These are phyloP conservation scores for Rutpela maculata DNA, from an alignment of 2,888 invertebrate genomes.

Conservation along the genomic window DNA sequence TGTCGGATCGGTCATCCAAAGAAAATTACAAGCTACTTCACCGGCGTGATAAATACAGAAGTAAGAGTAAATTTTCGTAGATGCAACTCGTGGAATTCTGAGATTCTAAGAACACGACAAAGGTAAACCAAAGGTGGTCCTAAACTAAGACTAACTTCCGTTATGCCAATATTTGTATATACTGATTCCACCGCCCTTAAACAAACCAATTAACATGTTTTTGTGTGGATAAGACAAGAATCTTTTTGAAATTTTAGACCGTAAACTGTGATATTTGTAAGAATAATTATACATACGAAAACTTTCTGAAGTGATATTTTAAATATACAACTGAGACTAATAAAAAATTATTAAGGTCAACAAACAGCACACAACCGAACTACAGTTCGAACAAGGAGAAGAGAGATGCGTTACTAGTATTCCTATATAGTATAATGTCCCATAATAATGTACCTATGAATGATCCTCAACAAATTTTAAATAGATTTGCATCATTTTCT, in stretches of 20 bases:
- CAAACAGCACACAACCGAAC: too few relatives aligned
- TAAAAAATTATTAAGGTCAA: constrained; percentile 25
- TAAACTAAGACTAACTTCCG: constrained; percentile 43
- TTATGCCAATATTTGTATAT: constrained; percentile 59
- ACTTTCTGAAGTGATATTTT: constrained; percentile 23
- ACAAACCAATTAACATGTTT: constrained; percentile 53
- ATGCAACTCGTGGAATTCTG: constrained; percentile 27
- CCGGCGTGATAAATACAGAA: neutral
- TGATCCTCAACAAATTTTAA: too few relatives aligned
- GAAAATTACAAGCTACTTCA: neutral
- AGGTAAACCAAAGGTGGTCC: constrained; percentile 49
- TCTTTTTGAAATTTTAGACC: constrained; percentile 47
- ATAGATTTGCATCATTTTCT: too few relatives aligned
- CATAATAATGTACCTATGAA: too few relatives aligned
- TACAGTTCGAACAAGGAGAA: too few relatives aligned
- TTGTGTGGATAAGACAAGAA: constrained; percentile 45
- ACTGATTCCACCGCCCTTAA: constrained; percentile 53
- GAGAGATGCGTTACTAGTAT: too few relatives aligned
- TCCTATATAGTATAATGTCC: too few relatives aligned
- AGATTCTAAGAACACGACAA: constrained; percentile 45
- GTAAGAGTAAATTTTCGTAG: constrained; percentile 4
- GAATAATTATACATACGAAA: constrained; percentile 39
- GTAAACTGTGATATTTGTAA: constrained; percentile 44
- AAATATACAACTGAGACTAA: constrained; percentile 24
- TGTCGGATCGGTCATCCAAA: neutral